Evolutionary conservation across 2,113 vertebrate species (phyloP), one percentile per base, ranked within the genome.

Genomic region (Pagrus major): DNA sequence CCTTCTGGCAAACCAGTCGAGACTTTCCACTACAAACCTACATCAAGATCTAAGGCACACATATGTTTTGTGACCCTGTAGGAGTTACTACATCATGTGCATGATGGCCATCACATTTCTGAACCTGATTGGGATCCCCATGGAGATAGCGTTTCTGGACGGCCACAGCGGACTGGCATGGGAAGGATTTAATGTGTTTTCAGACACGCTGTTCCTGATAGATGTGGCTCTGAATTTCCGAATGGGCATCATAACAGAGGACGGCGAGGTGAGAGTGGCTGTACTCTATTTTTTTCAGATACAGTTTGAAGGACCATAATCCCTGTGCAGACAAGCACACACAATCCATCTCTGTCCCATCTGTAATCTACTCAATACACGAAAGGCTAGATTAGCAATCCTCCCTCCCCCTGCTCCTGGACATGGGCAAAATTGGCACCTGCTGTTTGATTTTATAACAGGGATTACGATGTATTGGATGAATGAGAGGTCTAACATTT

Each of bases 161-260:
- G 85, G 91, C 1, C 71, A 83, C 81, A 87, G 83, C 27, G 91
- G 91, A 7, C 66, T 91, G 54, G 92, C 82, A 0, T 94, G 92
- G 92, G 93, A 93, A 63, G 90, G 90, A 11, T 95, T 95, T 56
- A 95, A 94, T 5, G 92, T 95, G 61, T 93, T 93, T 49, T 95
- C 94, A 1, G 94, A 95, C 90, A 94, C 92, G 0, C 76, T 95
- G 33, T 95, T 94, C 81, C 88, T 95, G 18, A 89, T 95, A 6
- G 94, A 95, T 2, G 91, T 95, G 70, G 91, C 90, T n/a, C 83
- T 95, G 75, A 95, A 95, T 80, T 95, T 95, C 71, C 88, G 94
- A 1, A 94, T 94, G 90, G 94, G 95, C 64, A 93, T 95, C 85
- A 93, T 94, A 60, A 77, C 77, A 10, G 94, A 95, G 74, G 93